Evolutionary conservation across 2,797 vertebrate species (phyloP), one percentile per base, ranked within the genome.

Genomic region (Sphenopsis melanotis): DNA sequence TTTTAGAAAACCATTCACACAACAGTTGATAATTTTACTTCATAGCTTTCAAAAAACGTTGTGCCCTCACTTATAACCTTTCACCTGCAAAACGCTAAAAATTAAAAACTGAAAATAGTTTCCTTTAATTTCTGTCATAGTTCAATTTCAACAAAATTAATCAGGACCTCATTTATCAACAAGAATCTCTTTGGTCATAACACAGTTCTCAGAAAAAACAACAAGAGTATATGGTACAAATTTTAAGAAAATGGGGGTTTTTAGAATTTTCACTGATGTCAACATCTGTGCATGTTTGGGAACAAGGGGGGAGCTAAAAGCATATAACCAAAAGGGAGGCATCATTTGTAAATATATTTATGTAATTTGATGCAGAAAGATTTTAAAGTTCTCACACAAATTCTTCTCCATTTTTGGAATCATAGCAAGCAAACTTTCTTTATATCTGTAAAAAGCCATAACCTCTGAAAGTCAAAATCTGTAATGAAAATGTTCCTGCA

Each of bases 171-270:
- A 37, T 55, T 10, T 32, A 57, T 64, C 24, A 78, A 41, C 4
- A 9, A 34, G 8, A 68, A 74, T 15, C 2, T 57, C 15, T 57
- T 64, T 55, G 20, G 6, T 41, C 11, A 12, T 57, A 68, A 37
- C 11, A 71, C 7, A 81, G 14, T 44, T 13, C 7, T 57, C 53
- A 59, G 18, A 46, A 24, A 60, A 22, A 70, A 47, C 7, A 49
- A 13, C 7, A 10, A 50, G 7, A n/a, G 0, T 56, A n/a, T 60
- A 46, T 3, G 39, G 63, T 9, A 49, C 3, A 53, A 50, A 22
- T 27, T 59, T 1, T 32, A 10, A 63, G 4, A 76, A 66, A 36
- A 10, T 0, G 0, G 3, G 0, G 0, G 0, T 3, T 75, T 59
- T 71, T 22, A 34, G 34, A 63, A 29, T 47, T 79, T 72, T 74